Evolutionary conservation across 2,113 vertebrate species (phyloP).

Genomic region (Nothobranchius kuhntae): DNA sequence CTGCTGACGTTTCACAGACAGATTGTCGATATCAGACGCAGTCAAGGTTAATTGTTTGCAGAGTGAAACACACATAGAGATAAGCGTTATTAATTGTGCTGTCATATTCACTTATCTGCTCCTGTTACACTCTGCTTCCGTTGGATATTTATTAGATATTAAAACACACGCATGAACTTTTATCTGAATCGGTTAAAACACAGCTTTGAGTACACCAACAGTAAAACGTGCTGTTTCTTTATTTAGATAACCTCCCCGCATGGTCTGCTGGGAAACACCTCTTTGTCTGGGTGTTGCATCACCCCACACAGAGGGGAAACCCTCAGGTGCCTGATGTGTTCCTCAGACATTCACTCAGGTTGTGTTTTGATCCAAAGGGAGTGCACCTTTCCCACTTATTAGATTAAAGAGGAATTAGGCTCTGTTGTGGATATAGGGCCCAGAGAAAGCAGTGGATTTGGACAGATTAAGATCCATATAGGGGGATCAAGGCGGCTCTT

Average conservation of each 20-base stretch:
- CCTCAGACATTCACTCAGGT: slow-evolving; percentile 14
- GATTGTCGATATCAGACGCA: slow-evolving; percentile 5
- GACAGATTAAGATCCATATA: slow-evolving; percentile 73
- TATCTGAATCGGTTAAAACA: neutral
- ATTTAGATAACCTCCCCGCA: neutral
- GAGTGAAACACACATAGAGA: neutral
- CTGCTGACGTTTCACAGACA: neutral
- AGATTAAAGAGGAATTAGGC: slow-evolving; percentile 75
- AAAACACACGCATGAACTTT: too few relatives aligned
- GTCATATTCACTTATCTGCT: neutral
- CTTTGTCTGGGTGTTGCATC: slow-evolving; percentile 12
- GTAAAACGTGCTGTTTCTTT: slow-evolving; percentile 11
- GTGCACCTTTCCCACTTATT: slow-evolving; percentile 69
- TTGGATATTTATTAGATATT: neutral
- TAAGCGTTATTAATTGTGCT: neutral
- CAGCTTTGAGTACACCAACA: neutral
- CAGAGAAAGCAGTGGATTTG: slow-evolving; percentile 67
- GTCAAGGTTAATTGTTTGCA: neutral
- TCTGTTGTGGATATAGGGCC: slow-evolving; percentile 76
- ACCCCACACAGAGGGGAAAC: slow-evolving; percentile 13
- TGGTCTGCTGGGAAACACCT: neutral
- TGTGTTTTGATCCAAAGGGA: slow-evolving; percentile 46
- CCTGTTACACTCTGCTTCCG: neutral
- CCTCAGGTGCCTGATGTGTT: slow-evolving; percentile 4
- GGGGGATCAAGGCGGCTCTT: slow-evolving; percentile 71